phyloP scores from a whole-genome alignment of 2,888 invertebrate species.

The Seira musarum region DNA sequence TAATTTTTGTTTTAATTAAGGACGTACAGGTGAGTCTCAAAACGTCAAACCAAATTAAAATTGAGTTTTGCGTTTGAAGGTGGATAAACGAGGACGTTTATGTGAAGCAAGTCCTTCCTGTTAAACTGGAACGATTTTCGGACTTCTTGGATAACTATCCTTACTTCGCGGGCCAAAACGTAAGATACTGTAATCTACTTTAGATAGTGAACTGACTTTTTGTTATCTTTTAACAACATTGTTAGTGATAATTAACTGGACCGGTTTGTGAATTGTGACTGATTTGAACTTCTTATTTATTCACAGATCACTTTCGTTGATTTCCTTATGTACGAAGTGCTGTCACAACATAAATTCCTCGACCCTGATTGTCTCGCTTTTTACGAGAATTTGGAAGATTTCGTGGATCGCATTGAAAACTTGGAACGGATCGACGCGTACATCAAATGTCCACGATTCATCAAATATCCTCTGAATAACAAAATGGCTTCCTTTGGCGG shows the following conservation, averaged over 20 bases:
- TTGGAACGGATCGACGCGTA: slow-evolving; percentile 71
- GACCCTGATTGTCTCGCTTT: slow-evolving; percentile 71
- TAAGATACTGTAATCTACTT: slow-evolving; percentile 63
- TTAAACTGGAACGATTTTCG: slow-evolving; percentile 71
- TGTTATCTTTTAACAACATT: too few species aligned
- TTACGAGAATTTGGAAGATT: slow-evolving; percentile 72
- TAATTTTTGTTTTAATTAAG: background rate
- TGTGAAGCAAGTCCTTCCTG: slow-evolving; percentile 70
- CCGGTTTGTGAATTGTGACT: too few species aligned
- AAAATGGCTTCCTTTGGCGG: slow-evolving; percentile 71
- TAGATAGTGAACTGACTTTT: background rate
- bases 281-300: slow-evolving; percentile 50
- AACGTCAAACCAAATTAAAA: background rate
- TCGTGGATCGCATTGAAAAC: slow-evolving; percentile 71
- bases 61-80: slow-evolving; percentile 68
- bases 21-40: too few species aligned
- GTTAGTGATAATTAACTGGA: too few species aligned
- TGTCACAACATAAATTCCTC: slow-evolving; percentile 72
- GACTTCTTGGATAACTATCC: slow-evolving; percentile 71
- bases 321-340: slow-evolving; percentile 73
- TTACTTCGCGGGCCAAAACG: slow-evolving; percentile 73
- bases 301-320: slow-evolving; percentile 72
- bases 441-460: slow-evolving; percentile 70
- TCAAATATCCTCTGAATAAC: slow-evolving; percentile 71
- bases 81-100: slow-evolving; percentile 71